phyloP scores from a whole-genome alignment of 2,888 invertebrate genomes.

The Polymixis lichenea region DNA sequence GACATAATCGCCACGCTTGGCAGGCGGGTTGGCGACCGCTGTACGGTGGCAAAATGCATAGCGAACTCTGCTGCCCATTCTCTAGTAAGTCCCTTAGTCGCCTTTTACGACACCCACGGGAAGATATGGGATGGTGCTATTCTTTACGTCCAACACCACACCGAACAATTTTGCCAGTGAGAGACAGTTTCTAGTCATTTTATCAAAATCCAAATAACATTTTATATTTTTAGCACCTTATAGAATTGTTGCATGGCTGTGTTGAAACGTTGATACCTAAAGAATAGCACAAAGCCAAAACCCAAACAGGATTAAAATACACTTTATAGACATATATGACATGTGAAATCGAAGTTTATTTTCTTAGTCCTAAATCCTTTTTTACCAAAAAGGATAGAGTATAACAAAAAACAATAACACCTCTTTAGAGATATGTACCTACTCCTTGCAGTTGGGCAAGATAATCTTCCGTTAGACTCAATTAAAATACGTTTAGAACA shows the following conservation, averaged over 20 bases:
- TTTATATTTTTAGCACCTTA: neutral
- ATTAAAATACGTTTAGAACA: slow-evolving; percentile 88
- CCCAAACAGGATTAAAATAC: slow-evolving; percentile 14
- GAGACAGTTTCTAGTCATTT: neutral
- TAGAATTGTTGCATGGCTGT: neutral
- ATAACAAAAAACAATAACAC: slow-evolving; percentile 61
- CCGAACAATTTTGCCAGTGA: neutral
- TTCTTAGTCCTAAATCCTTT: slow-evolving; percentile 31
- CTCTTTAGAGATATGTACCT: slow-evolving; percentile 28
- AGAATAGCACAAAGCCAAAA: neutral
- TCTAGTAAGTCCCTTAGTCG: too few relatives aligned
- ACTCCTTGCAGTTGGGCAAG: slow-evolving; percentile 53
- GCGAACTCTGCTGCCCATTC: too few relatives aligned
- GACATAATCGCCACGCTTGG: too few relatives aligned
- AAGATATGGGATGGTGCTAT: too few relatives aligned
- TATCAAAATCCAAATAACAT: neutral
- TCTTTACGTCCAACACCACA: too few relatives aligned
- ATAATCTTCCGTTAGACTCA: slow-evolving; percentile 78
- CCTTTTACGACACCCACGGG: too few relatives aligned
- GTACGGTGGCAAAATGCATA: too few relatives aligned
- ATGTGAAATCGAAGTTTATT: slow-evolving; percentile 50
- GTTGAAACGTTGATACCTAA: neutral
- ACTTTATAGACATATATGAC: slow-evolving; percentile 10
- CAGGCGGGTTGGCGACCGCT: too few relatives aligned
- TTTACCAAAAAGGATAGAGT: slow-evolving; percentile 5